Base-by-base conservation (phyloP, 1,140 invertebrate species). In the Zaprionus ornatus region DNA sequence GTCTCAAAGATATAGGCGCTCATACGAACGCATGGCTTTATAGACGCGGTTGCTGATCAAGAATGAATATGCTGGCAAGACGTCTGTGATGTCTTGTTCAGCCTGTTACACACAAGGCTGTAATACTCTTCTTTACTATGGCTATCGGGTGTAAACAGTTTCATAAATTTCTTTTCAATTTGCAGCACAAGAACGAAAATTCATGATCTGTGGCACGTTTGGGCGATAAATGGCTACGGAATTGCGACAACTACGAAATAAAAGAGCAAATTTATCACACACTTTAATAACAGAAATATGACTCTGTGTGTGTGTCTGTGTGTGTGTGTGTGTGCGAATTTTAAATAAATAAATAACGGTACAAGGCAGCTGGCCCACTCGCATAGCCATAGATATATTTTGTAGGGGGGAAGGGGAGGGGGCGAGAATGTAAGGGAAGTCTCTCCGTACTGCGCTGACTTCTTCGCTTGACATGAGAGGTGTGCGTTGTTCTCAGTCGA, bases 401-500 rank as follows among this genome's bases (percentile, higher is more conserved):
- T 40, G 13, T 40, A 13, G 3, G 3, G 37, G 12, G 37, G 12
- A 3, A 3, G 3, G 4, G 12, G 13, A 3, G 3, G 4, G 37
- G 5, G 15, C 0, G 13, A 40, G 37, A 40, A 15, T 40, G 37
- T 40, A 15, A 40, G 37, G 12, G 54, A 57, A 52, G 66, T 60
- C 13, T 21, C 29, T 23, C 54, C 23, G 48, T 56, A 27, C 54
- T 57, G 29, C 15, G 25, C 19, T 32, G 55, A 56, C 52, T 59
- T 23, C 37, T 21, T 19, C 45, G 19, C 59, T 73, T 42, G 45
- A 68, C 56, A 56, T 10, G 29, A n/a, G 72, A 78, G 80, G 70
- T 82, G 69, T 69, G 71, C 55, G 40, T 17, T 45, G n/a, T 45
- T 70, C 62, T 55, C 78, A 71, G 71, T 62, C 72, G 72, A 62